These are phyloP conservation scores for Micronycteris hirsuta DNA, from an alignment of 2,113 vertebrate genomes.

Conservation along the genomic window DNA sequence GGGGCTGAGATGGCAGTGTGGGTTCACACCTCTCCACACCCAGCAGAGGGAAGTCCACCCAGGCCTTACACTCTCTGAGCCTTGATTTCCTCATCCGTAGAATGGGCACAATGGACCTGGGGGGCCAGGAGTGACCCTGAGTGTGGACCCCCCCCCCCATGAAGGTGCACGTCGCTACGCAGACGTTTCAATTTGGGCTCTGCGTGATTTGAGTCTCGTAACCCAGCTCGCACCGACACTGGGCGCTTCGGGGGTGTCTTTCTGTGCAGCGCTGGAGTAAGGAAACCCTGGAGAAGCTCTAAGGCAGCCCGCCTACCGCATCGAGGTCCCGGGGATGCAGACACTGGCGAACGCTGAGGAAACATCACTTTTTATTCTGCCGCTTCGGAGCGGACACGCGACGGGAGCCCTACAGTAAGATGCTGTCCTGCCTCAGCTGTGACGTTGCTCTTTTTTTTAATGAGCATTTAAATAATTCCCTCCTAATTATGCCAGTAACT, in stretches of 20 bases:
- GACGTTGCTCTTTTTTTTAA: not conserved
- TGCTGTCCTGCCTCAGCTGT: slow-evolving; percentile 20
- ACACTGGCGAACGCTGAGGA: slow-evolving; percentile 62
- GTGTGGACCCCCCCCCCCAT: accelerated
- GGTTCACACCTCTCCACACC: not conserved
- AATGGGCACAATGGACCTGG: not conserved
- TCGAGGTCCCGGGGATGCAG: slow-evolving; percentile 62
- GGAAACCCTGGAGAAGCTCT: slow-evolving; percentile 65
- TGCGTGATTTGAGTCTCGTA: accelerated
- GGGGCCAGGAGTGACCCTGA: accelerated
- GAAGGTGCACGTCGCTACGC: accelerated
- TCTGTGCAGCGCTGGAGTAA: slow-evolving; percentile 47
- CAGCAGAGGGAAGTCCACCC: not conserved
- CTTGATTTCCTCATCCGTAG: not conserved
- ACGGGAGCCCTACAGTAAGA: slow-evolving; percentile 35
- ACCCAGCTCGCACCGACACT: not conserved
- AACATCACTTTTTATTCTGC: slow-evolving; percentile 68
- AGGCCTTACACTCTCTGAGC: not conserved
- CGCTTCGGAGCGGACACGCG: slow-evolving; percentile 51
- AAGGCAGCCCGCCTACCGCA: slow-evolving; percentile 54
- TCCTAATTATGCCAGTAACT: slow-evolving; percentile 68
- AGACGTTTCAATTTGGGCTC: accelerated
- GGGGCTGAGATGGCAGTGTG: accelerated
- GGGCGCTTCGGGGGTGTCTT: slow-evolving; percentile 42
- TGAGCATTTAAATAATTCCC: slow-evolving; percentile 75